Base-by-base conservation (phyloP, 2,113 vertebrate genomes). In the Athene noctua region DNA sequence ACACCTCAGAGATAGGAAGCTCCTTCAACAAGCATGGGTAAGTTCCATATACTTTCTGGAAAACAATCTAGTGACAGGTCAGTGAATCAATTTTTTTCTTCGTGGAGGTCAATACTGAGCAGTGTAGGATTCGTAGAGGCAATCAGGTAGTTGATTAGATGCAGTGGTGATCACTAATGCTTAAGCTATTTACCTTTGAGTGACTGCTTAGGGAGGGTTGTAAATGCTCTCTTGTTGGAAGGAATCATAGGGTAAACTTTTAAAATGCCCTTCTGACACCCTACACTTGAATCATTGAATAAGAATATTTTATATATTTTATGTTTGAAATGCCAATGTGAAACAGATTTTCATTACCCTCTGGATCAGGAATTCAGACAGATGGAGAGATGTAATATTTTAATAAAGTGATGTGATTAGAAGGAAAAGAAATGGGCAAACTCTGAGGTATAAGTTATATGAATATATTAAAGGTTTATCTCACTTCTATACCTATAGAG, bases 31-130 rank as follows among this genome's bases (percentile, higher is more conserved):
- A 86, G 79, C 79, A 51, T 47, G 67, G 29, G 8, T 90, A 92
- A 94, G 67, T 87, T 61, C 54, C 74, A 92, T 81, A 66, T 11
- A 66, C 66, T 85, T 94, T 91, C 80, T 79, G 70, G 80, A 92
- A 95, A 97, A 85, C 88, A 89, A 95, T 95, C 92, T 77, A 96
- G 84, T 91, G 70, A 85, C 82, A 92, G 92, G 92, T 94, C 88
- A 97, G 72, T 36, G 73, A 95, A 94, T 94, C 92, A 94, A 96
- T 94, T 89, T 88, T 88, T 96, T 96, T 52, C 63, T 87, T 92
- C 5, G 3, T 57, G 47, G 83, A 84, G 88, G 95, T 92, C 96
- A 96, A 95, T 94, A 93, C 63, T 5, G 57, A 93, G 86, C 88
- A 86, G 58, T 75, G 88, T 93, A 85, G 73, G 49, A 91, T 95